Base-by-base conservation (phyloP, 2,888 invertebrate species). In the Mycogona germanica region DNA sequence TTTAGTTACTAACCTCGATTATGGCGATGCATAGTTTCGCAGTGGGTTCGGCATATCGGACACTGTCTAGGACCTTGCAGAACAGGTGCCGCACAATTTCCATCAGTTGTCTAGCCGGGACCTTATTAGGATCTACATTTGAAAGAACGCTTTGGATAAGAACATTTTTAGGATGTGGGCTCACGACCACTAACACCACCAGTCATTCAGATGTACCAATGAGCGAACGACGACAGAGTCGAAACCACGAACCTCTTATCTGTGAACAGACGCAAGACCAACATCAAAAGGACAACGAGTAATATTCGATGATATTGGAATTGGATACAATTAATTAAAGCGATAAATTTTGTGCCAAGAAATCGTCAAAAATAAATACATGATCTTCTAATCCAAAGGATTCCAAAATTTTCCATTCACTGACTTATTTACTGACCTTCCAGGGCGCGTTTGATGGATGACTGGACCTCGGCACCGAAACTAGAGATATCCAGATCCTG, bases 1-100 rank as follows among this genome's bases (percentile, higher is more conserved):
- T 26, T 55, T 45, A 53, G 28, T 28, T 32, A 41, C 58, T 61
- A 64, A 73, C 75, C 70, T 87, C 87, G 61, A 88, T 87, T 48
- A 89, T 87, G 56, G 82, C 80, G 64, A 88, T 81, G 70, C 88
- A 89, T 60, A 88, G 76, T 58, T 87, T 81, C 9, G 89, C 87
- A 51, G 87, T 86, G 25, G 87, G 81, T 66, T 86, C 78, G 42
- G 87, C 85, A 70, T 83, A 85, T 48, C 83, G 77, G 51, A 78
- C 76, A 4, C 84, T 83, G 70, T 87, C 87, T 60, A 87, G 81
- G 17, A 84, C 83, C 63, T 85, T 80, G 55, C 82, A 80, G 69
- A 88, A 78, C 60, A 88, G 78, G 65, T 82, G 82, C 52, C 83
- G 81, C 44, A 88, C 87, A 51, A 88, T 74, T 69, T 87, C 87